Conservation (phyloP, 2,888 invertebrate genomes). For the Gryllus longicercus region DNA sequence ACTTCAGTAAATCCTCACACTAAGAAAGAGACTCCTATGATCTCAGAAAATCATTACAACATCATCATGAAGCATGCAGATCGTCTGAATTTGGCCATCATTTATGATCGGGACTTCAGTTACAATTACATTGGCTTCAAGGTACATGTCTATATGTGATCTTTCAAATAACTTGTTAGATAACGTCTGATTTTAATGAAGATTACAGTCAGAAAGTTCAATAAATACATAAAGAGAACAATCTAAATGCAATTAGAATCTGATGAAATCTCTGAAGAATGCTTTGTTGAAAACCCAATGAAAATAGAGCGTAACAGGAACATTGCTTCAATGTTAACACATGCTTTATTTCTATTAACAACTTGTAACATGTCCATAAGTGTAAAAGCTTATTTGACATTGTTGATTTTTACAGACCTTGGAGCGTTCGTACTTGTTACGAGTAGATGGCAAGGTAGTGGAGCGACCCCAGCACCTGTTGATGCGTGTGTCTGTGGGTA, state of each 20-base stretch:
- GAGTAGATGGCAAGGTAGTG: slow-evolving; percentile 85
- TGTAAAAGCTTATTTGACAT: too few relatives aligned
- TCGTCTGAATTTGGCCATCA: slow-evolving; percentile 87
- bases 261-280: too few relatives aligned
- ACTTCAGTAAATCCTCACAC: slow-evolving; percentile 71
- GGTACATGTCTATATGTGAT: slow-evolving; percentile 40
- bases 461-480: slow-evolving; percentile 98
- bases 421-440: slow-evolving; percentile 90
- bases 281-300: too few relatives aligned
- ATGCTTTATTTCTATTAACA: too few relatives aligned
- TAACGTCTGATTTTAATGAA: too few relatives aligned
- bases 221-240: too few relatives aligned
- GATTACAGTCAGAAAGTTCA: too few relatives aligned
- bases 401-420: slow-evolving; percentile 60
- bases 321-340: too few relatives aligned
- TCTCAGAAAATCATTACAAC: slow-evolving; percentile 76
- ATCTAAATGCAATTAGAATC: too few relatives aligned
- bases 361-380: too few relatives aligned
- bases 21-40: slow-evolving; percentile 72
- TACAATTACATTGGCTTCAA: slow-evolving; percentile 99
- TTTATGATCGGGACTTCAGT: slow-evolving; percentile 93
- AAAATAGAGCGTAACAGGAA: too few relatives aligned
- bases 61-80: slow-evolving; percentile 86
- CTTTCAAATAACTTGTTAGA: too few relatives aligned
- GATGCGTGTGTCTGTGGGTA: slow-evolving; percentile 95